A percentile compares a stretch with the other conserved stretches of the same genome.
These are phyloP conservation scores for Nycteola revayana DNA, from an alignment of 2,888 invertebrate species.

Conservation along the genomic window DNA sequence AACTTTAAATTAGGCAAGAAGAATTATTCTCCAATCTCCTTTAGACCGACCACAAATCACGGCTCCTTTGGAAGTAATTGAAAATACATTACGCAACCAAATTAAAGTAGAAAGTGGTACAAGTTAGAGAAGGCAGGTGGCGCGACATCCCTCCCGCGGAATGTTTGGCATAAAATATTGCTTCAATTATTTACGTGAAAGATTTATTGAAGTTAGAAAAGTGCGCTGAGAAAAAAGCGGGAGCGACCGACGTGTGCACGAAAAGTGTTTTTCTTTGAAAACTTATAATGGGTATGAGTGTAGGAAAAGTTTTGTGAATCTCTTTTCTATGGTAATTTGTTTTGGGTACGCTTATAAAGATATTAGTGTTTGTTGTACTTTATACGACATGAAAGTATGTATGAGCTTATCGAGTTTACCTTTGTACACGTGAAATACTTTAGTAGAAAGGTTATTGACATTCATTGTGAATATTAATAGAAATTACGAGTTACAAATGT, in stretches of 20 bases:
- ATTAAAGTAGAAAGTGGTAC: constrained; percentile 81
- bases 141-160: constrained; percentile 74
- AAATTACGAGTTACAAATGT: no score
- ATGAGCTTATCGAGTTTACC: constrained; percentile 3
- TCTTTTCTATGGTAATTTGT: constrained; percentile 82
- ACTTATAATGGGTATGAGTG: constrained; percentile 81
- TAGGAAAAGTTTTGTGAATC: constrained; percentile 75
- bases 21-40: constrained; percentile 71
- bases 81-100: constrained; percentile 82
- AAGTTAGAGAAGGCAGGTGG: constrained; percentile 78
- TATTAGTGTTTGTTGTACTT: constrained; percentile 56
- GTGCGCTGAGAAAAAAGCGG: constrained; percentile 79
- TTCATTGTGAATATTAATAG: no score
- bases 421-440: no score
- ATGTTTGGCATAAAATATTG: constrained; percentile 83
- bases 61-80: constrained; percentile 78
- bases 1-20: constrained; percentile 70
- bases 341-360: constrained; percentile 73
- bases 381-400: constrained; percentile 26
- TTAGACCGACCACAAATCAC: constrained; percentile 75
- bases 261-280: constrained; percentile 81
- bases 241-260: constrained; percentile 76
- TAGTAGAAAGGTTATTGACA: no score
- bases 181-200: constrained; percentile 83
- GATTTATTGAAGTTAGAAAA: constrained; percentile 82